Evolutionary conservation across 2,797 vertebrate species (phyloP), one percentile per base, ranked within the genome.

Genomic region (Otolemur crassicaudatus): DNA sequence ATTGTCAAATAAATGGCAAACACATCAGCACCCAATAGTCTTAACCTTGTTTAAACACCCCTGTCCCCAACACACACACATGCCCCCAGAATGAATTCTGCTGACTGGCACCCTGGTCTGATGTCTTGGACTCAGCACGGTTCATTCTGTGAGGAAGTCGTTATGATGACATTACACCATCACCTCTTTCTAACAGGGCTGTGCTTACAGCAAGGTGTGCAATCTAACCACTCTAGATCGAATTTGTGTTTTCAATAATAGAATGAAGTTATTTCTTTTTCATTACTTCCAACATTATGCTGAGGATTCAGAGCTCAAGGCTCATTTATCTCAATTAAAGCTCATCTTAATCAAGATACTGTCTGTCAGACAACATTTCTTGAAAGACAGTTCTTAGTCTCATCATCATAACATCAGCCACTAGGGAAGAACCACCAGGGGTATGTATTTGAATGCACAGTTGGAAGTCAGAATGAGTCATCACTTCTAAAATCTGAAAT

Each of bases 311-410:
- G 97, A 46, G 27, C 94, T 96, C 82, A 95, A 98, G 79, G 82
- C 83, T 97, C 93, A 97, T 98, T 98, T 98, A 96, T 98, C 98
- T 98, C 98, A 98, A 98, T 98, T 98, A 98, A 98, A 97, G 97
- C 96, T 98, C n/a, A 67, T 97, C 94, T 97, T 98, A 98, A 98
- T 98, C 96, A 98, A 98, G 97, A 97, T 91, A 91, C 83, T 95
- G 60, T 84, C 97, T 98, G 60, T 97, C 91, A 98, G 83, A 97
- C 56, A 96, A 90, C 86, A 87, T 87, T 97, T 93, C 80, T 98
- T 98, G 94, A 97, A 87, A 95, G 88, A 93, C 91, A 82, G 56
- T 69, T 91, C 81, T 63, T 76, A 58, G n/a, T 77, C 70, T 97
- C 80, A 31, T 81, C 88, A 88, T 73, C 83, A 95, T 67, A 90